A percentile compares a stretch with the other conserved stretches of the same genome.
Conservation (phyloP, 2,113 vertebrate genomes). For the Tachysurus vachellii region DNA sequence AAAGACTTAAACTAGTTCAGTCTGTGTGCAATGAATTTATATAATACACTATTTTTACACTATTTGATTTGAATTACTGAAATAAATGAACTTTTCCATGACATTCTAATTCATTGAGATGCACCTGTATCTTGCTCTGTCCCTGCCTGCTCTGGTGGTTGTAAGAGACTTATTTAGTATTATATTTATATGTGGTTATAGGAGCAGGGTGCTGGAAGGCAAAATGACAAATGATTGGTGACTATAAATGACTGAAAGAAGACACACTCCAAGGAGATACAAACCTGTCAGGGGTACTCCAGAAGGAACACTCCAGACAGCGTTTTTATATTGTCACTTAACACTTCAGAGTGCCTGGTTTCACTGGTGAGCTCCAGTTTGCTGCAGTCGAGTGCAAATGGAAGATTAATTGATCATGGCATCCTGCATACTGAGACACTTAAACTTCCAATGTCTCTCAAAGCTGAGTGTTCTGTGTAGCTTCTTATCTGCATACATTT, state of each 20-base stretch:
- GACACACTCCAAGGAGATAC: constrained; percentile 31
- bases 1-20: too few relatives aligned
- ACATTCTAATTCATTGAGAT: too few relatives aligned
- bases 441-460: constrained; percentile 4
- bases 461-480: constrained; percentile 19
- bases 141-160: constrained; percentile 16
- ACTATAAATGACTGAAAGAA: constrained; percentile 64
- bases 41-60: too few relatives aligned
- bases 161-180: constrained; percentile 30
- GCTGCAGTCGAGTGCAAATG: constrained; percentile 44
- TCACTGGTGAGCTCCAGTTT: constrained; percentile 2
- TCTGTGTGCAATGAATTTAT: too few relatives aligned
- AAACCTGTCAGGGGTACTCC: constrained; percentile 49
- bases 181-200: constrained; percentile 44
- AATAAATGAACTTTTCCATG: too few relatives aligned
- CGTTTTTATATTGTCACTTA: constrained; percentile 1
- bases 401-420: constrained; percentile 61
- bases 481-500: constrained; percentile 58
- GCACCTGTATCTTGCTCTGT: constrained; percentile 4
- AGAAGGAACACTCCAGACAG: background rate
- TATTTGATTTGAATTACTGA: too few relatives aligned
- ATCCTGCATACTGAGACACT: constrained; percentile 51
- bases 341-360: background rate
- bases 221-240: constrained; percentile 39
- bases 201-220: constrained; percentile 34